Evolutionary conservation across 2,113 vertebrate species (phyloP).

Genomic region (Cariama cristata): DNA sequence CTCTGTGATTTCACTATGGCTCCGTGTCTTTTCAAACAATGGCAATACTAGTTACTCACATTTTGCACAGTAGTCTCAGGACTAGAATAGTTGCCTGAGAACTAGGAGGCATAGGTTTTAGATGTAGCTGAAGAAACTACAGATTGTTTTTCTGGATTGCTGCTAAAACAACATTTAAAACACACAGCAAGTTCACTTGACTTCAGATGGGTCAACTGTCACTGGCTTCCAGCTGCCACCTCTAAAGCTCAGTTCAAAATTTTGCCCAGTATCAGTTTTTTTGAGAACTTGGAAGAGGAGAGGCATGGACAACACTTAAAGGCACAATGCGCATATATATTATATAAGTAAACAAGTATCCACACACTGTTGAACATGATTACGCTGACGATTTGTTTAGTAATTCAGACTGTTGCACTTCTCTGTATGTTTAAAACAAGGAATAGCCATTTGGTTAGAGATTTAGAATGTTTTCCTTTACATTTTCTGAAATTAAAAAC

Average conservation of each 20-base stretch:
- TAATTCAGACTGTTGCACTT: background rate
- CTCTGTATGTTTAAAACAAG: background rate
- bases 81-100: background rate
- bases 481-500: background rate
- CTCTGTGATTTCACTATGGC: background rate
- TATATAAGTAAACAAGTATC: background rate
- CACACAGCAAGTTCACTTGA: background rate
- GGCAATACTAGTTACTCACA: background rate
- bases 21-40: background rate
- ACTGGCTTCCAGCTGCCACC: background rate
- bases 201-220: background rate
- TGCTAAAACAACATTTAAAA: background rate
- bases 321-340: background rate
- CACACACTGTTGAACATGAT: background rate
- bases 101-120: background rate
- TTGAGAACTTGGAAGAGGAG: background rate
- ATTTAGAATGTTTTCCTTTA: background rate
- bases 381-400: background rate
- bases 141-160: background rate
- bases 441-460: background rate
- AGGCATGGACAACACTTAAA: background rate
- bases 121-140: background rate
- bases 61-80: background rate
- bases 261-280: background rate
- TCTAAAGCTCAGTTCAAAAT: background rate